Conservation (phyloP, 2,797 vertebrate genomes). For the Hozukius guyotensis region DNA sequence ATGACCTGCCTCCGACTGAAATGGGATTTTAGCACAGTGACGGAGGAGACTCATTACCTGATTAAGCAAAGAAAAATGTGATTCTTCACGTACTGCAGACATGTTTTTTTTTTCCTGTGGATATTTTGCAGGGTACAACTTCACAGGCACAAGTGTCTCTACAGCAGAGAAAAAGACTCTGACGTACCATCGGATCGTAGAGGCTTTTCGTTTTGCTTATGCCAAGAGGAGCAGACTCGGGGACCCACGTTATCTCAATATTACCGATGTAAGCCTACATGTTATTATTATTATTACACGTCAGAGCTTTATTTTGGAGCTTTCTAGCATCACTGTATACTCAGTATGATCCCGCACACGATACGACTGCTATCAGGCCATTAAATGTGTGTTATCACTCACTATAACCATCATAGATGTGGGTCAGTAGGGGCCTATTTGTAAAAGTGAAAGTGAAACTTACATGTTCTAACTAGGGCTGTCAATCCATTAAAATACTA, state of each 20-base stretch:
- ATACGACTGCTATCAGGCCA: too few relatives aligned
- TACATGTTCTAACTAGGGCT: too few relatives aligned
- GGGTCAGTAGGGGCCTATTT: too few relatives aligned
- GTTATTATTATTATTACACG: neutral
- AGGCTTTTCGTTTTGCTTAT: slow-evolving; percentile 96
- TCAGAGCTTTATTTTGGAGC: neutral
- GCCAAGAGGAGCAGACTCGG: slow-evolving; percentile 94
- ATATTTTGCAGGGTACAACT: slow-evolving; percentile 88
- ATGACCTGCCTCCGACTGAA: slow-evolving; percentile 20
- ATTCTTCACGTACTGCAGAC: slow-evolving; percentile 10
- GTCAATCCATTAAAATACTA: too few relatives aligned
- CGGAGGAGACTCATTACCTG: slow-evolving; percentile 24
- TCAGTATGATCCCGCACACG: neutral
- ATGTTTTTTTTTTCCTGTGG: slow-evolving; percentile 26
- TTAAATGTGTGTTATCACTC: too few relatives aligned
- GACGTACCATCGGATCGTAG: slow-evolving; percentile 94
- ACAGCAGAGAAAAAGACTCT: slow-evolving; percentile 86
- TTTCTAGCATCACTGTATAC: neutral
- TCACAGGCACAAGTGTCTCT: slow-evolving; percentile 86
- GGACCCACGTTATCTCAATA: slow-evolving; percentile 91
- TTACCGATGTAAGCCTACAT: slow-evolving; percentile 86
- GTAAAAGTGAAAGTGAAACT: too few relatives aligned
- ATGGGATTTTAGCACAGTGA: slow-evolving; percentile 17
- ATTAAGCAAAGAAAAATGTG: slow-evolving; percentile 11
- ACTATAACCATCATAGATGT: too few relatives aligned